These are phyloP conservation scores for Podiceps cristatus DNA, from an alignment of 2,113 vertebrate species.

Conservation along the genomic window DNA sequence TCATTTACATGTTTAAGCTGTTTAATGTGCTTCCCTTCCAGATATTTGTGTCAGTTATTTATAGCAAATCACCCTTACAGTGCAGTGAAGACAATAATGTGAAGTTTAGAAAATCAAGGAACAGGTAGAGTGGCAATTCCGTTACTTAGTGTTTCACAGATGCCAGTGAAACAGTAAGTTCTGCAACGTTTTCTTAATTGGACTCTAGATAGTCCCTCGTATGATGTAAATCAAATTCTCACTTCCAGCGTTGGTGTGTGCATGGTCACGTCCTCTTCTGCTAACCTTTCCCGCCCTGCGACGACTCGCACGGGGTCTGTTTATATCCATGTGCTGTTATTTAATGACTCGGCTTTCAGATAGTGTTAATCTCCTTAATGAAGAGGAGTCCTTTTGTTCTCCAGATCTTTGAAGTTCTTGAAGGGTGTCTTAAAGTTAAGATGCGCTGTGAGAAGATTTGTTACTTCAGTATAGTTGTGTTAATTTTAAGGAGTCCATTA, in stretches of 20 bases:
- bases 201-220: neutral
- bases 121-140: constrained; percentile 44
- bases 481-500: neutral
- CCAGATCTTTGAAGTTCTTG: neutral
- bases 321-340: neutral
- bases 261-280: neutral
- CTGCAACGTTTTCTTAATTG: neutral
- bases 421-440: neutral
- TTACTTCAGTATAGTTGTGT: neutral
- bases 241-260: neutral
- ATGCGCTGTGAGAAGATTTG: neutral
- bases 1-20: constrained; percentile 12
- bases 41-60: constrained; percentile 48
- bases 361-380: neutral
- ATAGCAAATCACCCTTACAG: constrained; percentile 8
- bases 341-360: neutral
- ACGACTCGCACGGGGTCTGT: neutral
- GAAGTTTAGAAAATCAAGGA: constrained; percentile 36
- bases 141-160: neutral
- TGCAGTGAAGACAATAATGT: constrained; percentile 41
- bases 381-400: neutral
- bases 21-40: constrained; percentile 42
- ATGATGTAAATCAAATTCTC: rapidly evolving
- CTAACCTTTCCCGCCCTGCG: neutral
- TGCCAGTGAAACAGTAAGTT: constrained; percentile 22